Evolutionary conservation across 35 echinoderm and acorn worm genomes (phyloP).

Genomic region (Lytechinus variegatus): DNA sequence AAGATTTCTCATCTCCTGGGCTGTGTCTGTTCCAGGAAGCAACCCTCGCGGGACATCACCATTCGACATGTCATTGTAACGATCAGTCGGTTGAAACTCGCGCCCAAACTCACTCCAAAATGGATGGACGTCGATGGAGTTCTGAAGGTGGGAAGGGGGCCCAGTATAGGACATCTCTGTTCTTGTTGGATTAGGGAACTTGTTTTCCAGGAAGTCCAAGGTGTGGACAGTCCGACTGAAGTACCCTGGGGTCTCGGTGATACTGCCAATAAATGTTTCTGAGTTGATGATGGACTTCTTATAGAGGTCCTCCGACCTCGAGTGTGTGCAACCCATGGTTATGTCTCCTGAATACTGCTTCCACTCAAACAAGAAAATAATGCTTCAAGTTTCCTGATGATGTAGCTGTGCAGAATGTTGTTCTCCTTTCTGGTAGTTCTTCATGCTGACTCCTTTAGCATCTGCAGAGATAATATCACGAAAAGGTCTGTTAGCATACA

Average conservation of each 20-base stretch:
- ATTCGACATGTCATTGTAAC: slow-evolving; percentile 56
- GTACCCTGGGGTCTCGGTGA: slow-evolving; percentile 78
- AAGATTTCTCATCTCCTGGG: slow-evolving; percentile 84
- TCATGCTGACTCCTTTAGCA: neutral
- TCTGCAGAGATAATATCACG: neutral
- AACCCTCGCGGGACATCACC: slow-evolving; percentile 68
- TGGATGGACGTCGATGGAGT: slow-evolving; percentile 90
- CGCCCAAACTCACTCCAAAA: slow-evolving; percentile 78
- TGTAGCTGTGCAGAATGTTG: neutral
- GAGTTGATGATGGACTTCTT: slow-evolving; percentile 66
- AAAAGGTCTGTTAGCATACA: neutral
- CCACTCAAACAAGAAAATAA: neutral
- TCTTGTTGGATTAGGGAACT: slow-evolving; percentile 46
- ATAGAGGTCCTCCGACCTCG: slow-evolving; percentile 83
- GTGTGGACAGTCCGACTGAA: slow-evolving; percentile 79
- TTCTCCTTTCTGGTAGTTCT: neutral
- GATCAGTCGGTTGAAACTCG: slow-evolving; percentile 61
- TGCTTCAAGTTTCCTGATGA: neutral
- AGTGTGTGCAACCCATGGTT: slow-evolving; percentile 86
- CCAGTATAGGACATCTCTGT: slow-evolving; percentile 94
- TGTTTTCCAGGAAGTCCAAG: slow-evolving; percentile 61
- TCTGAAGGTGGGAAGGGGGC: slow-evolving; percentile 89
- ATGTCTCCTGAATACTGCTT: neutral
- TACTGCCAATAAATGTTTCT: slow-evolving; percentile 63
- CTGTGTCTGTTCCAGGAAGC: slow-evolving; percentile 70